Base-by-base conservation (phyloP, 1,140 invertebrate species). In the Bombyx mandarina region DNA sequence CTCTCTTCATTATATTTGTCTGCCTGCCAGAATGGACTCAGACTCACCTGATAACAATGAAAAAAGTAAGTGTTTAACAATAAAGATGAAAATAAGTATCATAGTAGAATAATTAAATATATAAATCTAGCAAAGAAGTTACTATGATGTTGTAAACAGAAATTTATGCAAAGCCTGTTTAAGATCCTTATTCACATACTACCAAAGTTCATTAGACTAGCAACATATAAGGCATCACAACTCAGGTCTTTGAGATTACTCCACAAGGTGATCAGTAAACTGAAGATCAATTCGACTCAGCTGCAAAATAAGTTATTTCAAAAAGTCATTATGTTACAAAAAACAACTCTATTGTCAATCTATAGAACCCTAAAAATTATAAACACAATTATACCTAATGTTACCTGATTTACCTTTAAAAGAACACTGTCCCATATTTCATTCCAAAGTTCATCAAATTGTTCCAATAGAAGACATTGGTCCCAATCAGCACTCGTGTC, bases 371-470 rank as follows among this genome's bases (percentile, higher is more conserved):
- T 35, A 35, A 35, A 35, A 35, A 35, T 35, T 3, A 35, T 35
- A 35, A 35, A 35, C 26, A 35, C 4, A 3, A 35, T 35, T 35
- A 35, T 35, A 35, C 8, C 43, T 52, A 8, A 42, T 7, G 35
- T 52, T 52, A 50, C 22, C 18, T 42, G 22, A 22, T 73, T 72
- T 74, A 93, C 89, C 79, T 92, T 89, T 61, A 91, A 67, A n/a
- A 95, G 78, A 2, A 91, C 89, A 62, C 90, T 88, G 77, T 95
- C 93, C 94, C 94, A 95, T 68, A 92, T 92, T 68, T 93, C 91
- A 67, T 90, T 89, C 93, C 93, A 94, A n/a, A 90, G 82, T 60
- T 88, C 88, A 58, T 90, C 86, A 61, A 90, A 90, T 71, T 93
- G 89, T 58, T 91, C 91, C 54, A 95, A 89, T 6, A 93, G 77